phyloP scores from a whole-genome alignment of 2,113 vertebrate species.

The Pholis gunnellus region DNA sequence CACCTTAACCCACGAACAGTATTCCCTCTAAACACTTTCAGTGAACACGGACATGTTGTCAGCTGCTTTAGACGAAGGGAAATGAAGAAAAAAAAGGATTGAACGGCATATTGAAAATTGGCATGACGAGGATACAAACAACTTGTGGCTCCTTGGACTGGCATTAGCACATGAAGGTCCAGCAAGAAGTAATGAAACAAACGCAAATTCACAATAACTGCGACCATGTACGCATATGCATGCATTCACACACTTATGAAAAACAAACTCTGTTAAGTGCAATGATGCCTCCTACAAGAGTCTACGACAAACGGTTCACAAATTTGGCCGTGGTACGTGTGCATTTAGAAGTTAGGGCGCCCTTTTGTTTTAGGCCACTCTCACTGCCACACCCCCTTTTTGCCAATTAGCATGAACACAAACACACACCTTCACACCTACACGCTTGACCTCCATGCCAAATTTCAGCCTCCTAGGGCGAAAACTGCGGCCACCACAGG shows the following conservation, averaged over 20 bases:
- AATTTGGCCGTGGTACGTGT: not conserved
- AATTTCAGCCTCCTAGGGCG: not conserved
- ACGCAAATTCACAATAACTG: not conserved
- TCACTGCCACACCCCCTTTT: not conserved
- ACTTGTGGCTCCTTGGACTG: not conserved
- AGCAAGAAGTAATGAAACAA: constrained; percentile 22
- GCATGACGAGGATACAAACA: not conserved
- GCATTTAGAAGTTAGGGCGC: not conserved
- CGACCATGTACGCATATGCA: not conserved
- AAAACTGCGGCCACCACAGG: not conserved
- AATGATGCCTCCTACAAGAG: not conserved
- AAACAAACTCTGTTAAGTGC: not conserved
- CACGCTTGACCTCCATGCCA: not conserved
- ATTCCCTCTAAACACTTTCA: constrained; percentile 35
- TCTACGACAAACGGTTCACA: not conserved
- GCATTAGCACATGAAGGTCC: constrained; percentile 17
- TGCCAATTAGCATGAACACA: not conserved
- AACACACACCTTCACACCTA: not conserved
- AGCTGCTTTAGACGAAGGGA: constrained; percentile 5
- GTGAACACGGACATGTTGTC: constrained; percentile 10
- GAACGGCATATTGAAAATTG: not conserved
- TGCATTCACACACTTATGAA: not conserved
- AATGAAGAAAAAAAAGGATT: not conserved
- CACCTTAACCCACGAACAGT: constrained; percentile 33
- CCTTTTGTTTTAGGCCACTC: not conserved